A percentile compares a stretch with the other conserved stretches of the same genome.
Conservation (phyloP, 2,888 invertebrate species). For the Aphodius granarius region DNA sequence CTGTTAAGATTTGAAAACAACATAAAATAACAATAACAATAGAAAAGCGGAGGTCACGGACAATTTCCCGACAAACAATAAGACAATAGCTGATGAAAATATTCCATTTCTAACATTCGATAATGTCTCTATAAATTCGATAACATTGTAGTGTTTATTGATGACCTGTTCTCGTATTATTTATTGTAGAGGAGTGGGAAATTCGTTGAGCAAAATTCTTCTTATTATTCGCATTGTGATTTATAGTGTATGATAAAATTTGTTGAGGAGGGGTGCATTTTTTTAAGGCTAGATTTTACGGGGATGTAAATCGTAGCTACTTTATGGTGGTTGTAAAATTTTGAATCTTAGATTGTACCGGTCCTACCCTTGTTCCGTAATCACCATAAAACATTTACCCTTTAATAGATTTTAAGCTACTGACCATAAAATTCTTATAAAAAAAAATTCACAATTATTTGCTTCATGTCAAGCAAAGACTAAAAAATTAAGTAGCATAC, state of each 20-base stretch:
- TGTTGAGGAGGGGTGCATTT: neutral
- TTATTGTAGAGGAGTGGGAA: neutral
- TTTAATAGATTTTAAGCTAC: too few relatives aligned
- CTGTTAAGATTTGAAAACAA: neutral
- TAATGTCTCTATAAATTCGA: slow-evolving; percentile 16
- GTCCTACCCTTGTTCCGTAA: neutral
- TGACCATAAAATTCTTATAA: neutral
- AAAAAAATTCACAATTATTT: neutral
- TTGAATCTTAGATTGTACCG: neutral
- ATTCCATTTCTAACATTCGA: neutral
- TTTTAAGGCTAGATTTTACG: neutral
- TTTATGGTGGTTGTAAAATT: neutral
- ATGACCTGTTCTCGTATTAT: too few relatives aligned
- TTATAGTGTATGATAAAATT: neutral
- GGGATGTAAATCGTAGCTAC: neutral
- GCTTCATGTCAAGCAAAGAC: neutral
- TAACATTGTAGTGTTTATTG: slow-evolving; percentile 23
- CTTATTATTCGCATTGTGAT: neutral
- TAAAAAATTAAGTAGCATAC: neutral
- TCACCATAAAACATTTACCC: neutral
- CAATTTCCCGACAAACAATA: neutral
- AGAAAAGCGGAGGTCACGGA: neutral
- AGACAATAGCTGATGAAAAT: neutral
- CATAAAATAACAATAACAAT: neutral
- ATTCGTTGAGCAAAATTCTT: neutral